Conservation (phyloP, 2,888 invertebrate genomes). For the Allygus modestus region DNA sequence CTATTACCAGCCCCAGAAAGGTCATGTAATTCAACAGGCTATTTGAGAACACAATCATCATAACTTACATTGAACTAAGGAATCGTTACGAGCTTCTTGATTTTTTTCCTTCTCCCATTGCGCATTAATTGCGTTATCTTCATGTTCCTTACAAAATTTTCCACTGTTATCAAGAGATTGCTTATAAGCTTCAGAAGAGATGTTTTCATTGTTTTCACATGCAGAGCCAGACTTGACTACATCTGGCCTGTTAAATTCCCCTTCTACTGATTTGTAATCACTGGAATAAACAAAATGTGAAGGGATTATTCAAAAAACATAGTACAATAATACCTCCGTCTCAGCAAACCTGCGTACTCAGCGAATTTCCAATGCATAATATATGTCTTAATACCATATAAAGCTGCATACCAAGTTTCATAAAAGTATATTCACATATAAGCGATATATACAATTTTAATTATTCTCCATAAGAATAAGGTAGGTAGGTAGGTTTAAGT, state of each 20-base stretch:
- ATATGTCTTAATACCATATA: no score
- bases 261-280: conserved; percentile 67
- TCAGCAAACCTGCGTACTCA: no score
- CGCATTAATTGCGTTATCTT: conserved; percentile 60
- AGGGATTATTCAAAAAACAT: background rate
- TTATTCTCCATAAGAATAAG: no score
- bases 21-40: no score
- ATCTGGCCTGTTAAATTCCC: conserved; percentile 60
- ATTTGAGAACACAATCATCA: no score
- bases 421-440: no score
- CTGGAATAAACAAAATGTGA: conserved; percentile 60
- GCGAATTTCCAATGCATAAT: no score
- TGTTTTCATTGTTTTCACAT: conserved; percentile 28
- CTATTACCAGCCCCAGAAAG: no score
- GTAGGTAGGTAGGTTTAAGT: no score
- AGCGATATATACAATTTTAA: no score
- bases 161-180: conserved; percentile 31
- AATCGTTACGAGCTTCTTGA: conserved; percentile 61
- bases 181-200: conserved; percentile 31
- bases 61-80: conserved; percentile 66
- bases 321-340: no score
- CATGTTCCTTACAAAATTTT: conserved; percentile 54
- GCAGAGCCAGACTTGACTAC: conserved; percentile 47
- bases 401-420: no score
- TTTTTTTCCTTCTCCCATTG: conserved; percentile 62